Percentiles rank a stretch among this genome's conserved stretches.
These are phyloP conservation scores for Labeo rohita DNA, from an alignment of 2,113 vertebrate genomes.

Conservation along the genomic window DNA sequence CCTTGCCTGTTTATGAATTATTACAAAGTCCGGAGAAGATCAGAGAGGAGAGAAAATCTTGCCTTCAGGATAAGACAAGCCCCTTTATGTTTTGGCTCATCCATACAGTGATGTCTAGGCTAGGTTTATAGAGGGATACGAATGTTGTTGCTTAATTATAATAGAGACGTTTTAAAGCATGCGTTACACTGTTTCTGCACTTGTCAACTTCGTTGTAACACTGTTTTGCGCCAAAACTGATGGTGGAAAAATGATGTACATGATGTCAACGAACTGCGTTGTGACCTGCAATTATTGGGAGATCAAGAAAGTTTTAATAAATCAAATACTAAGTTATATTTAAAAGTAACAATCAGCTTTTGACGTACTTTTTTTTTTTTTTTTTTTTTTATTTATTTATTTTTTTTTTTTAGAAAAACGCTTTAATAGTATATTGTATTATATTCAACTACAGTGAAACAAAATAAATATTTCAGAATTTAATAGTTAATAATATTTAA, in stretches of 20 bases:
- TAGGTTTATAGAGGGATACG: neutral
- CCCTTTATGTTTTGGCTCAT: neutral
- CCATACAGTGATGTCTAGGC: neutral
- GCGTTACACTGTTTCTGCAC: neutral
- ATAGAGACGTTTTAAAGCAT: neutral
- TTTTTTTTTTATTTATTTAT: neutral
- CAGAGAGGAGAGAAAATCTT: neutral
- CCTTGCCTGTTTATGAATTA: neutral
- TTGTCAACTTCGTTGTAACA: neutral
- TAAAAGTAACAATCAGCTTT: neutral
- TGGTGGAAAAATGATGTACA: neutral
- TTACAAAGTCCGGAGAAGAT: neutral
- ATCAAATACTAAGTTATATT: neutral
- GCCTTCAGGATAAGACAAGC: neutral
- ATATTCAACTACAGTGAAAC: neutral
- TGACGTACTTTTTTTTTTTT: neutral
- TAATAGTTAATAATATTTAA: neutral
- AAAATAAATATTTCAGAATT: neutral
- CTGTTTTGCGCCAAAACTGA: neutral
- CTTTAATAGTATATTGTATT: neutral
- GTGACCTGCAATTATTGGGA: neutral
- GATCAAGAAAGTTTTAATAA: neutral
- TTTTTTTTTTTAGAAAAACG: neutral
- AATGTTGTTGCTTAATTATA: neutral
- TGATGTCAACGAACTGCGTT: neutral